A percentile compares a stretch with the other conserved stretches of the same genome.
Evolutionary conservation across 2,797 vertebrate genomes (phyloP).

Genomic region (Esox masquinongy): DNA sequence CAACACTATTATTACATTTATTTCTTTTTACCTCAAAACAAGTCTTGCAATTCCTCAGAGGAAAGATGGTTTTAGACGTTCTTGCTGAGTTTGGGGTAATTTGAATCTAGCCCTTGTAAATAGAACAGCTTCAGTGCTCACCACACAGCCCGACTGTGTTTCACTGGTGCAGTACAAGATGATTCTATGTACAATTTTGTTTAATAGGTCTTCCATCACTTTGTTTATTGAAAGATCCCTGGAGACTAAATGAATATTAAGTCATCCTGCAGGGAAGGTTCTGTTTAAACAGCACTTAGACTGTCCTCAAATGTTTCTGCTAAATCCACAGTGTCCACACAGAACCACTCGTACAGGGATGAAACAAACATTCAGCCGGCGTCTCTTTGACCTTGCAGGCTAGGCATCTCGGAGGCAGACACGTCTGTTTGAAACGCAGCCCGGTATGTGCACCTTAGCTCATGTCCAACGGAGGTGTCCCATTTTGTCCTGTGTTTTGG

Average conservation of each 20-base stretch:
- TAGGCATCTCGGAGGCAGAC: not conserved
- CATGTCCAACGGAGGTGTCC: not conserved
- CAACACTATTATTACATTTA: not conserved
- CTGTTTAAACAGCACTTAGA: slow-evolving; percentile 12
- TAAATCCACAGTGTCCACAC: not conserved
- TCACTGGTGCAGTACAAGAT: not conserved
- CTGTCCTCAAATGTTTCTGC: not conserved
- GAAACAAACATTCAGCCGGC: not conserved
- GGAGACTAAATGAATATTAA: not conserved
- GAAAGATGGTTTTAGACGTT: no score
- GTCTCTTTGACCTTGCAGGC: not conserved
- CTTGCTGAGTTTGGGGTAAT: not conserved
- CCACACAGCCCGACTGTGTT: not conserved
- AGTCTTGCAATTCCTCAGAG: not conserved
- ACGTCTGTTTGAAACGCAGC: not conserved
- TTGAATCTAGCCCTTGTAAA: not conserved
- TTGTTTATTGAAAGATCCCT: slow-evolving; percentile 15
- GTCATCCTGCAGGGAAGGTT: not conserved
- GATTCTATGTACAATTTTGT: not conserved
- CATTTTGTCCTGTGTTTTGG: not conserved
- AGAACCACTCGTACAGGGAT: not conserved
- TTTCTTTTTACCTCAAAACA: not conserved
- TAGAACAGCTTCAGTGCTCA: not conserved
- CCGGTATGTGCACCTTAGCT: not conserved
- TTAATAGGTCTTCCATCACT: not conserved